Percentiles rank a stretch among this genome's conserved stretches.
Evolutionary conservation across 2,113 vertebrate species (phyloP).

Genomic region (Arenaria interpres): DNA sequence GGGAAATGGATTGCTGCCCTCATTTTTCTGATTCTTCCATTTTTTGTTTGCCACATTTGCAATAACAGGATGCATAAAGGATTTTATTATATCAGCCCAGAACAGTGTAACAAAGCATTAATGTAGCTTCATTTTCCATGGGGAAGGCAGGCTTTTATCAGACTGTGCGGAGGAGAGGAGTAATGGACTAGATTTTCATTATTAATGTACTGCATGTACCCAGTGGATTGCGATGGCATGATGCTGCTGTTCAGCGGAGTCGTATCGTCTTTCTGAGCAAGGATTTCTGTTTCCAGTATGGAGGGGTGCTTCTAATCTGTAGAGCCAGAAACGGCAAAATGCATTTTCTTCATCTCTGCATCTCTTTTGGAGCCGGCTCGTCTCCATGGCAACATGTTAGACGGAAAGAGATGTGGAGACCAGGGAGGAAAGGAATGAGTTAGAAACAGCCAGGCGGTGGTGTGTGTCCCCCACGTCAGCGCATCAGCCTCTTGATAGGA

Average conservation of each 20-base stretch:
- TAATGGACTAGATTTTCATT: slow-evolving; percentile 50
- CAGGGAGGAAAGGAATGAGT: slow-evolving; percentile 57
- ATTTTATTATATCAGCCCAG: not conserved
- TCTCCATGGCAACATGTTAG: slow-evolving; percentile 88
- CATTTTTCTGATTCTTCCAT: not conserved
- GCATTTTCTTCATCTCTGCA: slow-evolving; percentile 69
- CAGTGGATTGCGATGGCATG: not conserved
- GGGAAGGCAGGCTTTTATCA: slow-evolving; percentile 15
- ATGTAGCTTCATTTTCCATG: not conserved
- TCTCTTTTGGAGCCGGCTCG: slow-evolving; percentile 67
- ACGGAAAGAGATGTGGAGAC: slow-evolving; percentile 76
- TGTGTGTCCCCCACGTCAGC: slow-evolving; percentile 74
- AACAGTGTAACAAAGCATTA: not conserved
- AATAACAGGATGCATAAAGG: not conserved
- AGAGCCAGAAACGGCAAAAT: slow-evolving; percentile 44
- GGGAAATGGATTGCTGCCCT: not conserved
- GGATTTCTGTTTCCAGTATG: slow-evolving; percentile 5
- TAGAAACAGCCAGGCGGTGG: slow-evolving; percentile 73
- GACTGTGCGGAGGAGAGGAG: not conserved
- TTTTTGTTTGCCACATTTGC: not conserved
- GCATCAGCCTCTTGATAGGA: slow-evolving; percentile 79
- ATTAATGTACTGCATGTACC: not conserved
- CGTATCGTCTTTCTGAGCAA: not conserved
- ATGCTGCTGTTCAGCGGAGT: not conserved
- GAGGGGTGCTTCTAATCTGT: not conserved